Evolutionary conservation across 1,140 invertebrate species (phyloP).

Genomic region (Thalassaphorura encarpata): DNA sequence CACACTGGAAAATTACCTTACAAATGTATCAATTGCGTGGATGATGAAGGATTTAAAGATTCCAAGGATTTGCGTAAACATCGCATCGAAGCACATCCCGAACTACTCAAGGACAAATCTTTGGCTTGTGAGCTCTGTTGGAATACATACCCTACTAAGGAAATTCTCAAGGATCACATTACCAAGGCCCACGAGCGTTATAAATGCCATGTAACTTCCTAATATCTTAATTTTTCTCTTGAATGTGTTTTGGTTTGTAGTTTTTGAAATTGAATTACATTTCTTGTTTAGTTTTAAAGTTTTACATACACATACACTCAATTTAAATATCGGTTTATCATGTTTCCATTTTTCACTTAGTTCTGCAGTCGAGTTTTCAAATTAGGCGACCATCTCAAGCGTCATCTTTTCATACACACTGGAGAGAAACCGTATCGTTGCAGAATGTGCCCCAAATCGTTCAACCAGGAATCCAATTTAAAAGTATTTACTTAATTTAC

Average conservation of each 20-base stretch:
- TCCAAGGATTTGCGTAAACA: conserved; percentile 18
- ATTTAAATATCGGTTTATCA: no score
- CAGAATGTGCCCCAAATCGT: conserved; percentile 50
- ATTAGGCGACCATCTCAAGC: conserved; percentile 52
- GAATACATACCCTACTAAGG: conserved; percentile 17
- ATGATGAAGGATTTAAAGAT: conserved; percentile 24
- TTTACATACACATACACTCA: no score
- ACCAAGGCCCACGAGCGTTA: conserved; percentile 22
- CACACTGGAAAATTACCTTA: conserved; percentile 21
- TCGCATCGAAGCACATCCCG: conserved; percentile 13
- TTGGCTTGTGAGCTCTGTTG: conserved; percentile 23
- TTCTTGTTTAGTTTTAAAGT: no score
- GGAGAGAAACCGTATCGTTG: conserved; percentile 76
- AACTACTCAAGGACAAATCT: conserved; percentile 5
- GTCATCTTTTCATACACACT: conserved; percentile 65
- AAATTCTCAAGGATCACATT: conserved; percentile 14
- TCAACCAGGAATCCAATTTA: conserved; percentile 48
- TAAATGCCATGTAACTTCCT: conserved; percentile 22
- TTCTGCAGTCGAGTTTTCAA: conserved; percentile 21
- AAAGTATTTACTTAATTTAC: no score
- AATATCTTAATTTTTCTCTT: no score
- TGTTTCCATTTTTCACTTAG: background rate
- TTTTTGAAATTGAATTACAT: background rate
- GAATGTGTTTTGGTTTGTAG: background rate
- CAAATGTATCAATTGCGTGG: conserved; percentile 17